Evolutionary conservation across 2,888 invertebrate genomes (phyloP).

Genomic region (Diarsia rubi): DNA sequence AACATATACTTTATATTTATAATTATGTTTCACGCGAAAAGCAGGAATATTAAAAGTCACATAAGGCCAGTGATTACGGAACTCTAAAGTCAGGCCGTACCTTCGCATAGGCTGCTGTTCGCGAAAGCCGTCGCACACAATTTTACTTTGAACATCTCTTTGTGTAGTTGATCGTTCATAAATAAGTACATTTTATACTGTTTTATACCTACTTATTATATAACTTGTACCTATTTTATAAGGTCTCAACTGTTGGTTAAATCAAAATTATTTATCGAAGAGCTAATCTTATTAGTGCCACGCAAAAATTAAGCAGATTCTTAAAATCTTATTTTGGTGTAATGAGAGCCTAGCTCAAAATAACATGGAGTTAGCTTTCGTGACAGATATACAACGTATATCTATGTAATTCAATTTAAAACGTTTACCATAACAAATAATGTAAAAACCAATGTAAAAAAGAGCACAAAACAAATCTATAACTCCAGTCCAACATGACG

Average conservation of each 20-base stretch:
- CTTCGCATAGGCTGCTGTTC: slow-evolving; percentile 65
- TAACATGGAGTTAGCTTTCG: not conserved
- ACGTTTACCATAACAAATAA: no score
- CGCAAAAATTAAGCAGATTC: not conserved
- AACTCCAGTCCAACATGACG: not conserved
- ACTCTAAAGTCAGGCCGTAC: slow-evolving; percentile 57
- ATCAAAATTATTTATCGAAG: not conserved
- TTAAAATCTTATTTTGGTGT: not conserved
- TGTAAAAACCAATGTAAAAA: no score
- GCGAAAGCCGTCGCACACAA: slow-evolving; percentile 63
- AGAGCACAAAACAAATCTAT: not conserved
- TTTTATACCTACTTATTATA: not conserved
- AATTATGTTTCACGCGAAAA: slow-evolving; percentile 1
- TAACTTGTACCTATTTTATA: slow-evolving; percentile 7
- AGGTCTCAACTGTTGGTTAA: not conserved
- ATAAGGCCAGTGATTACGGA: slow-evolving; percentile 44
- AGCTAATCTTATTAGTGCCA: not conserved
- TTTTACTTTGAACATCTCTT: slow-evolving; percentile 67
- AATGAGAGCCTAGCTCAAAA: not conserved
- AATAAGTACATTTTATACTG: slow-evolving; percentile 48
- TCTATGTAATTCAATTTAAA: not conserved
- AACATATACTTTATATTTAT: not conserved
- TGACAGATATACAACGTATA: not conserved
- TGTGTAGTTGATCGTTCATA: slow-evolving; percentile 62
- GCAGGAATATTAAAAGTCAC: slow-evolving; percentile 13